A percentile compares a stretch with the other conserved stretches of the same genome.
Evolutionary conservation across 92 coral and sea anemone species (phyloP).

Genomic region (Zoanthus gigantus): DNA sequence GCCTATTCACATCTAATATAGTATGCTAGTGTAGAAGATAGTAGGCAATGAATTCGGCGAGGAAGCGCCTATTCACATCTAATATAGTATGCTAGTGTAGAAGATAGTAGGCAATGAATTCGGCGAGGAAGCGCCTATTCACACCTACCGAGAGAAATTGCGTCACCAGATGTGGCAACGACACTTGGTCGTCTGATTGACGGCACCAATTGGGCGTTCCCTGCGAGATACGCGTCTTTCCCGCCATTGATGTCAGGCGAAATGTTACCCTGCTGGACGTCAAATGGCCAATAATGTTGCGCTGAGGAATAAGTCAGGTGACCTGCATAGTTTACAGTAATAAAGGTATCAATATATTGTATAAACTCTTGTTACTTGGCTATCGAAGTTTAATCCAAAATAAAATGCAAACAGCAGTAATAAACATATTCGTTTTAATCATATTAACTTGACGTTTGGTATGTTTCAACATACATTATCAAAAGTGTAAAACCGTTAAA

Average conservation of each 20-base stretch:
- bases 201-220: conserved; percentile 12
- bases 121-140: background rate
- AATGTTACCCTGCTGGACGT: background rate
- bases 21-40: too few relatives aligned
- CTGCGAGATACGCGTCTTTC: conserved; percentile 15
- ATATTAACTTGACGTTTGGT: too few relatives aligned
- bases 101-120: too few relatives aligned
- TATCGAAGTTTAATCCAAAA: too few relatives aligned
- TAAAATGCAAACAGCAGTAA: too few relatives aligned
- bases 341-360: too few relatives aligned
- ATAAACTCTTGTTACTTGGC: too few relatives aligned
- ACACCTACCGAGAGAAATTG: conserved; percentile 24
- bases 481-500: too few relatives aligned
- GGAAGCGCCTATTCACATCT: background rate
- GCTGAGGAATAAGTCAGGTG: background rate
- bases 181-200: conserved; percentile 14
- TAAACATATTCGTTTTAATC: too few relatives aligned
- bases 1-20: background rate
- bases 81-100: too few relatives aligned
- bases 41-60: too few relatives aligned
- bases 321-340: background rate
- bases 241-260: conserved; percentile 36
- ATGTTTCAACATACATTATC: too few relatives aligned
- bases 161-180: conserved; percentile 25
- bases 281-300: conserved; percentile 37